These are phyloP conservation scores for Halcyon senegalensis DNA, from an alignment of 2,113 vertebrate species.

Conservation along the genomic window DNA sequence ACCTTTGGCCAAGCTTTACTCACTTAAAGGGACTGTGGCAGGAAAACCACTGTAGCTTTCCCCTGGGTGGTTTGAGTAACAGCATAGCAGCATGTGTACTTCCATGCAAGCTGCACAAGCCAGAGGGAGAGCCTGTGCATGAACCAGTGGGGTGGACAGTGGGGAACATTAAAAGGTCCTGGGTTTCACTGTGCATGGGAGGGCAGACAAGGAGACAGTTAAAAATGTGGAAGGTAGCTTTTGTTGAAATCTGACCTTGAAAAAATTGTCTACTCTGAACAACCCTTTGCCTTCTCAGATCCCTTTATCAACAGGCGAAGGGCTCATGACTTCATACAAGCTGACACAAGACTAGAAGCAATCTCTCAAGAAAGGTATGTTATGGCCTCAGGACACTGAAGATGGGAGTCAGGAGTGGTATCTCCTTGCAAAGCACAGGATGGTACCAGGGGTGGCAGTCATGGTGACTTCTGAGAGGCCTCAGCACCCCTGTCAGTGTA, in stretches of 20 bases:
- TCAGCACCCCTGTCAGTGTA: background rate
- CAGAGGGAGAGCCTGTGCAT: background rate
- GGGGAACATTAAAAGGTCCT: background rate
- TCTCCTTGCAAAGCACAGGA: background rate
- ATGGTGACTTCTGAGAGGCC: background rate
- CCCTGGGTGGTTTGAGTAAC: background rate
- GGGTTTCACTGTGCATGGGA: background rate
- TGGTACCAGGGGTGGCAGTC: background rate
- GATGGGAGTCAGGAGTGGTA: background rate
- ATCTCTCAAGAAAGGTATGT: slow-evolving; percentile 74
- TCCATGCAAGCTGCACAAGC: background rate
- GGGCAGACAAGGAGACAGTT: background rate
- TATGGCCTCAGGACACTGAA: background rate
- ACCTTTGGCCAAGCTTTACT: background rate
- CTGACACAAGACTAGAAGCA: slow-evolving; percentile 36
- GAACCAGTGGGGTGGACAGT: accelerated
- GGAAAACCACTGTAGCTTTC: background rate
- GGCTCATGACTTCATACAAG: slow-evolving; percentile 76
- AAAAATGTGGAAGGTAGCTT: background rate
- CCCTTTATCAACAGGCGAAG: slow-evolving; percentile 76
- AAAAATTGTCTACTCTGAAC: background rate
- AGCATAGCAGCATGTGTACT: background rate
- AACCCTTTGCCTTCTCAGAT: slow-evolving; percentile 54
- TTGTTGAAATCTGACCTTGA: background rate
- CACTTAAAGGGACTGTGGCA: background rate